Base-by-base conservation (phyloP, 2,113 vertebrate species). In the Lynx canadensis region DNA sequence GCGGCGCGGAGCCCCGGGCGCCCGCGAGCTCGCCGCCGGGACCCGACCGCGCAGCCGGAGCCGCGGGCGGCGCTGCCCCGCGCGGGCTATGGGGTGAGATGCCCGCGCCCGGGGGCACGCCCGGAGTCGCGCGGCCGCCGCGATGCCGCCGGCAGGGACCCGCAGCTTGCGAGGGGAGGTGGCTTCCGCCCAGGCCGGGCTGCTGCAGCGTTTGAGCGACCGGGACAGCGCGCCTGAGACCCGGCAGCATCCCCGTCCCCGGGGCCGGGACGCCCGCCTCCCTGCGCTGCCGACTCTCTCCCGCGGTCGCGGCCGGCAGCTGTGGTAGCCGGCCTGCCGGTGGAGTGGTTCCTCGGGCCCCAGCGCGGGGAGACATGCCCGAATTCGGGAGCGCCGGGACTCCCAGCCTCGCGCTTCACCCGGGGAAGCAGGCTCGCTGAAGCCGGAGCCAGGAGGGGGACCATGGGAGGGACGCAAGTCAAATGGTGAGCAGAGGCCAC, bases 381-480 rank as follows among this genome's bases (percentile, higher is more conserved):
- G 96, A n/a, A 95, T 80, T 88, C 25, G 68, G 95, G 89, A 97
- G 79, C 55, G n/a, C 80, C 33, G 68, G 95, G 96, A 89, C 71
- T n/a, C 95, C 29, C 87, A 80, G 94, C 94, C 92, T 84, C 90
- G 89, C 76, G 74, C 96, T 69, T 95, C 98, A 86, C 85, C 94
- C 93, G 0, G 12, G 98, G 97, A 95, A 95, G 63, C 97, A 29
- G 91, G 95, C 93, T 60, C 76, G 83, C 96, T 98, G 98, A 99
- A 98, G 97, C 83, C 63, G 92, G 55, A 98, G 98, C 97, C 98
- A 66, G 33, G 86, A 98, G 97, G 96, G 97, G 98, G 97, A 99
- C 96, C 98, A 99, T 99, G 99, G 99, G 99, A 98, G 99, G 99
- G 98, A 99, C 99, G 96, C 99, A 98, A 98, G 99, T 99, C 97